phyloP scores from a whole-genome alignment of 2,113 vertebrate genomes.

The Gopherus flavomarginatus region DNA sequence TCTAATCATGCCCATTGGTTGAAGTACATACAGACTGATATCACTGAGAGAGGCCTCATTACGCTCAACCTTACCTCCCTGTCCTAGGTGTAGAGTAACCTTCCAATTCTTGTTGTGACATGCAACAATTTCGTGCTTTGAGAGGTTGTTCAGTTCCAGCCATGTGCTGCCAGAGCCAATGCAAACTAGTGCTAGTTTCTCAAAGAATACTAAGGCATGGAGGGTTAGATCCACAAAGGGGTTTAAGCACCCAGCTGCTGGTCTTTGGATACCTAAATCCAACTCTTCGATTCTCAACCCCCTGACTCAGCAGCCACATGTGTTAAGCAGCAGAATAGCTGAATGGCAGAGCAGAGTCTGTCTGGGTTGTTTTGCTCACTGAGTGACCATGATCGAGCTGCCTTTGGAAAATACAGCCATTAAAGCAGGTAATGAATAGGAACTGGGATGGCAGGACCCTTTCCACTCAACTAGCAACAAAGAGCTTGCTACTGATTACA shows the following conservation, averaged over 20 bases:
- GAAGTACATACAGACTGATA: neutral
- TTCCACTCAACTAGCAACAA: neutral
- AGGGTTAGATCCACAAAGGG: neutral
- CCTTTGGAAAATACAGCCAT: conserved; percentile 7
- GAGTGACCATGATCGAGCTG: neutral
- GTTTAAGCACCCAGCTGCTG: neutral
- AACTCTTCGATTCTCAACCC: too few relatives aligned
- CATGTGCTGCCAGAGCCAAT: neutral
- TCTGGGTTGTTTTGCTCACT: neutral
- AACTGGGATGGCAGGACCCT: neutral
- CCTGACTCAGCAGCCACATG: neutral
- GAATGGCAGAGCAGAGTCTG: neutral
- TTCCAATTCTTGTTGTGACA: neutral
- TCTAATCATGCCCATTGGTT: neutral
- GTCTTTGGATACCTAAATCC: neutral
- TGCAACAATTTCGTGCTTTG: neutral
- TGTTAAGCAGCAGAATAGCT: neutral
- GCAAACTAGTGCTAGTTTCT: neutral
- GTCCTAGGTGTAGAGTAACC: neutral
- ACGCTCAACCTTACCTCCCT: neutral
- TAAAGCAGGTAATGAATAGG: neutral
- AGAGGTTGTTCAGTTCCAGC: neutral
- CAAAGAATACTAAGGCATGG: neutral
- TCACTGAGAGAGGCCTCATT: neutral
- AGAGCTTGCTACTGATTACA: neutral